A percentile compares a stretch with the other conserved stretches of the same genome.
phyloP scores from a whole-genome alignment of 1,140 invertebrate species.

The Hesperophylax magnus region DNA sequence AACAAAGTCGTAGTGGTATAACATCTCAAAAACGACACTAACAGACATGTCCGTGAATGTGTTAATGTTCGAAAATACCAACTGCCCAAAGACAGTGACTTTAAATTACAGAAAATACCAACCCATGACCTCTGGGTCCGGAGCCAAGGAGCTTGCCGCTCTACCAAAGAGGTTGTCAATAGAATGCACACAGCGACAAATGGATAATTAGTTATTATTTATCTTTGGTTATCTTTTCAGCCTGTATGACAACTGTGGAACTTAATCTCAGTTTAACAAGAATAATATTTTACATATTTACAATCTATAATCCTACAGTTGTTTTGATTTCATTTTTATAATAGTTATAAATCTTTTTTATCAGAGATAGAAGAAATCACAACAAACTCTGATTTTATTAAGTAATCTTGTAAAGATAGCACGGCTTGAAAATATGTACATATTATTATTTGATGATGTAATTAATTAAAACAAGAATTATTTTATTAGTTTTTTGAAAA shows the following conservation, averaged over 20 bases:
- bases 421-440: neutral
- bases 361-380: neutral
- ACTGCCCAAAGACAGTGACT: too few species aligned
- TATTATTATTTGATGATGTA: neutral
- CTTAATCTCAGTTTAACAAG: neutral
- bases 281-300: neutral
- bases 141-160: neutral
- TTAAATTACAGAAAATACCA: too few species aligned
- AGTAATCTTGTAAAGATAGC: neutral
- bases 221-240: neutral
- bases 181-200: neutral
- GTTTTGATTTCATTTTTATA: too few species aligned
- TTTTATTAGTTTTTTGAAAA: too few species aligned
- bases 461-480: too few species aligned
- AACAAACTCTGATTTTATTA: neutral
- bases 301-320: too few species aligned
- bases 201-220: neutral
- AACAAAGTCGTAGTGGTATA: too few species aligned
- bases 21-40: too few species aligned
- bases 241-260: neutral
- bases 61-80: too few species aligned
- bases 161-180: neutral
- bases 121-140: too few species aligned
- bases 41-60: too few species aligned
- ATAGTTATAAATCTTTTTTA: too few species aligned